phyloP scores from a whole-genome alignment of 2,113 vertebrate species.

The Anoura caudifer region DNA sequence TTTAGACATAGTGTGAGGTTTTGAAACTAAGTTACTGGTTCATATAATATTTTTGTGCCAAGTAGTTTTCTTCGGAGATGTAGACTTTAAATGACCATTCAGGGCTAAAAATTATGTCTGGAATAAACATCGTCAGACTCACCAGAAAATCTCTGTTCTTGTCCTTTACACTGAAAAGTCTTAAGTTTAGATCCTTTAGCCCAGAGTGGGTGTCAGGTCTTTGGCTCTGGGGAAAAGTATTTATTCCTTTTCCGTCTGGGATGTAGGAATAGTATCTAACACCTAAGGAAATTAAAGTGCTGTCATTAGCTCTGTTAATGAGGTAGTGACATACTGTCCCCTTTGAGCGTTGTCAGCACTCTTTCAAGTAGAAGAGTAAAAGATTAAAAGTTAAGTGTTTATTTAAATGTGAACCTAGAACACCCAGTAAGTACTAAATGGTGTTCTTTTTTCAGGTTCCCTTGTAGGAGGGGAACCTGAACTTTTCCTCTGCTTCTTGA shows the following conservation, averaged over 20 bases:
- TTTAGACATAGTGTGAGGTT: background rate
- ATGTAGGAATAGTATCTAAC: background rate
- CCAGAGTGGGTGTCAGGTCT: background rate
- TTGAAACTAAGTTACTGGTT: background rate
- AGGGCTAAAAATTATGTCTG: background rate
- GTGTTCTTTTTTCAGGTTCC: background rate
- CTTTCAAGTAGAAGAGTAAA: background rate
- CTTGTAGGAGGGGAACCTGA: background rate
- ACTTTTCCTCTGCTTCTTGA: background rate
- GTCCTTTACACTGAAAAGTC: background rate
- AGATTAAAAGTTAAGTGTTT: background rate
- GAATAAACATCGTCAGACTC: background rate
- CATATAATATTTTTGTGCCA: background rate
- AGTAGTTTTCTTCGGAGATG: background rate
- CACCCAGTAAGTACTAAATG: background rate
- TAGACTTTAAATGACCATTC: background rate
- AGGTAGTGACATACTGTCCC: background rate
- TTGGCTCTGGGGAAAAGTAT: background rate
- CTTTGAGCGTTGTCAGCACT: background rate
- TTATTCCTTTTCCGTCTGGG: background rate
- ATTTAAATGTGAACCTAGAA: background rate
- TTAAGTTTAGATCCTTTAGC: background rate
- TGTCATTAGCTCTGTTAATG: background rate
- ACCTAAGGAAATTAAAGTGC: background rate
- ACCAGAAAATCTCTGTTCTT: background rate